Evolutionary conservation across 2,797 vertebrate species (phyloP), one percentile per base, ranked within the genome.

Genomic region (Siniperca obscura): DNA sequence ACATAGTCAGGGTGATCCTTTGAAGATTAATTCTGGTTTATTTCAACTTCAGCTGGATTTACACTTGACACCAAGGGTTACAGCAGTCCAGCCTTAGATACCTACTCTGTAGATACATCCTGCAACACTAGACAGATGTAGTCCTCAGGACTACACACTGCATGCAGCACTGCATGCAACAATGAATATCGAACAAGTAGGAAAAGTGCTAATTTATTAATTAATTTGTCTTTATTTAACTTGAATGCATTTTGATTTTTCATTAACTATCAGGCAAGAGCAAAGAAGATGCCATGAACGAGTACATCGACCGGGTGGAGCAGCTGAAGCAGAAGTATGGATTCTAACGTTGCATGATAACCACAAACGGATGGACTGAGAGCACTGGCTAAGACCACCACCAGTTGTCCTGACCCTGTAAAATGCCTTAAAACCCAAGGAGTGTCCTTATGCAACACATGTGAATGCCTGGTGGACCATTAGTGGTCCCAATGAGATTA

Each of bases 251-350:
- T 55, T 50, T 38, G 0, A 14, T 74, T 70, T 70, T 55, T 50
- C 70, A 16, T 59, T 4, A 36, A n/a, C 44, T 25, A 12, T 46
- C 90, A 98, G 98, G 97, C 44, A 96, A 89, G 84, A 95, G 95
- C 89, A 97, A 96, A 75, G 97, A 98, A 60, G 95, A 96, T 1
- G 97, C 97, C 75, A 94, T 96, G 95, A 96, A 95, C 62, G 94
- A 92, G 53, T 96, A 96, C 81, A 85, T 96, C 70, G 76, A n/a
- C 10, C 81, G 93, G 74, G 95, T 95, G 42, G 92, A 93, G 38
- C 85, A 95, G 84, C 73, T 96, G 66, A 96, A 96, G 83, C 59
- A 59, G 38, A 96, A 95, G 76, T 93, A 93, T 17, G 94, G 93
- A 16, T 55, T 93, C 71, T 94, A 89, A 86, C 0, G 2, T 27